Conservation (phyloP, 2,888 invertebrate genomes). For the Pammene fasciana region DNA sequence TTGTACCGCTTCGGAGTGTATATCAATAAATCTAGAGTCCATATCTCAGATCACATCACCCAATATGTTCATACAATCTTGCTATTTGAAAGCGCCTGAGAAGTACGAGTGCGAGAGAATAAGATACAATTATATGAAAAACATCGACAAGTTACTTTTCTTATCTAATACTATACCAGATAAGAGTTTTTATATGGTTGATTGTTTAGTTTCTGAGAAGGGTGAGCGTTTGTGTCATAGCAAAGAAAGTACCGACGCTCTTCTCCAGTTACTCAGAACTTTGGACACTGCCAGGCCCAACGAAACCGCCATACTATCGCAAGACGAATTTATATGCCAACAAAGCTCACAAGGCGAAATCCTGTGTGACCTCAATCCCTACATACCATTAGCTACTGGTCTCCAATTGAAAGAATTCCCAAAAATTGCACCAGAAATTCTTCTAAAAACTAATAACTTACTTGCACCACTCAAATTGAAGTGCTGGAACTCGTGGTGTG, state of each 20-base stretch:
- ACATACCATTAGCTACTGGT: slow-evolving; percentile 59
- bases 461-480: slow-evolving; percentile 57
- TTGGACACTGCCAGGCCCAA: slow-evolving; percentile 66
- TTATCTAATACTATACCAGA: slow-evolving; percentile 59
- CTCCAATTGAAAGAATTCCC: slow-evolving; percentile 57
- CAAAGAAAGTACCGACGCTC: slow-evolving; percentile 57
- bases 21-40: slow-evolving; percentile 56
- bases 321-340: slow-evolving; percentile 74
- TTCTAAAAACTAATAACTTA: slow-evolving; percentile 61
- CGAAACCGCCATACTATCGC: slow-evolving; percentile 63
- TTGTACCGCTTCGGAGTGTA: slow-evolving; percentile 61
- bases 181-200: slow-evolving; percentile 68
- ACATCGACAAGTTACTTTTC: slow-evolving; percentile 69
- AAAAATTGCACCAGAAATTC: slow-evolving; percentile 55
- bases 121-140: slow-evolving; percentile 67
- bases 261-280: slow-evolving; percentile 64
- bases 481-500: slow-evolving; percentile 67
- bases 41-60: slow-evolving; percentile 62
- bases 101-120: slow-evolving; percentile 62
- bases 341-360: slow-evolving; percentile 56
- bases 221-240: slow-evolving; percentile 69
- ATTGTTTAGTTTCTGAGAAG: slow-evolving; percentile 70
- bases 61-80: slow-evolving; percentile 56
- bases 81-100: slow-evolving; percentile 52
- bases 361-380: slow-evolving; percentile 66